Evolutionary conservation across 92 coral and sea anemone genomes (phyloP).

Genomic region (Phenganax stokvisi): DNA sequence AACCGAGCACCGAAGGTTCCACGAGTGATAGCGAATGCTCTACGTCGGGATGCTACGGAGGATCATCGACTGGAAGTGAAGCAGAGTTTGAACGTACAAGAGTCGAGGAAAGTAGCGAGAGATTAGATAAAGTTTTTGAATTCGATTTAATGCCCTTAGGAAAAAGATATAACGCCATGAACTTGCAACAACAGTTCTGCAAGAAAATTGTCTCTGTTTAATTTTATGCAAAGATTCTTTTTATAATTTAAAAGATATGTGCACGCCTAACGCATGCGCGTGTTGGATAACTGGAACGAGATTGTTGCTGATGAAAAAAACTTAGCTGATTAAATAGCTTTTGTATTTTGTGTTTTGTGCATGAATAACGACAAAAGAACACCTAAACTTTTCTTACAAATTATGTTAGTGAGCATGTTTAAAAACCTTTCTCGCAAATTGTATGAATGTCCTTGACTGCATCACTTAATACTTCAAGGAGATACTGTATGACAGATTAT

Average conservation of each 20-base stretch:
- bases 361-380: too few relatives aligned
- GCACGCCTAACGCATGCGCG: too few relatives aligned
- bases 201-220: constrained; percentile 34
- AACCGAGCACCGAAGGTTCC: constrained; percentile 11
- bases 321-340: too few relatives aligned
- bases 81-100: constrained; percentile 15
- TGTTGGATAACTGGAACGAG: too few relatives aligned
- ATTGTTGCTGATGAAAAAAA: too few relatives aligned
- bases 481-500: too few relatives aligned
- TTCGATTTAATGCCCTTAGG: background rate
- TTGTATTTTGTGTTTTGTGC: too few relatives aligned
- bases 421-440: too few relatives aligned
- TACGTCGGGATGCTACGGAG: constrained; percentile 44
- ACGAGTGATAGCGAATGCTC: constrained; percentile 42
- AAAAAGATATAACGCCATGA: background rate
- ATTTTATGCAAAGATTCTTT: background rate
- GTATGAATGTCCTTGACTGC: too few relatives aligned
- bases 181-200: constrained; percentile 1
- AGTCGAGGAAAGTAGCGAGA: background rate
- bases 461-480: too few relatives aligned
- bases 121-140: constrained; percentile 6
- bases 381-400: too few relatives aligned
- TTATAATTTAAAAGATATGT: background rate
- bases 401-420: too few relatives aligned
- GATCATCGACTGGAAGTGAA: constrained; percentile 39